Conservation (phyloP, 2,113 vertebrate species). For the Xyrauchen texanus region DNA sequence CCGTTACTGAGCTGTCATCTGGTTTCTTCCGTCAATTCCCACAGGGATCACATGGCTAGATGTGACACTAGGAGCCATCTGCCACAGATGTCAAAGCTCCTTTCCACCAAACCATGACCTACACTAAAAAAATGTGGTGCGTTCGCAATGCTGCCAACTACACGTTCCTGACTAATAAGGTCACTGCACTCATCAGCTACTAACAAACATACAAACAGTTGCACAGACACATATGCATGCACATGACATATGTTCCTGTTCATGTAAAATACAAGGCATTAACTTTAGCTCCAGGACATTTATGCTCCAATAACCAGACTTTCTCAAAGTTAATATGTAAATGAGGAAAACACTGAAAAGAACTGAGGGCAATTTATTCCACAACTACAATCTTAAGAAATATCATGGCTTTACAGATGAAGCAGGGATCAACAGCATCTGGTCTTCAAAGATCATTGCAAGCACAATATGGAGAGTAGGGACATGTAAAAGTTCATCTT, state of each 20-base stretch:
- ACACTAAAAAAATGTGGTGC: constrained; percentile 13
- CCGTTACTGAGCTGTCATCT: background rate
- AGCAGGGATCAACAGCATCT: background rate
- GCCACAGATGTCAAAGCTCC: constrained; percentile 19
- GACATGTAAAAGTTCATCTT: too few species aligned
- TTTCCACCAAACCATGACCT: background rate
- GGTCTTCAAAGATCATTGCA: background rate
- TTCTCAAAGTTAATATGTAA: too few species aligned
- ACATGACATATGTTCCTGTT: background rate
- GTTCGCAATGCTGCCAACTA: constrained; percentile 23
- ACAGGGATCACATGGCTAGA: constrained; percentile 31
- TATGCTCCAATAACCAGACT: background rate
- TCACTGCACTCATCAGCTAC: constrained; percentile 30
- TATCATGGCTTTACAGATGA: background rate
- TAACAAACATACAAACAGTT: constrained; percentile 21
- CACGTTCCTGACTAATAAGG: constrained; percentile 40
- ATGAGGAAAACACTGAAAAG: too few species aligned
- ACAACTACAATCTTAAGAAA: background rate
- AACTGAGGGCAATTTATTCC: too few species aligned
- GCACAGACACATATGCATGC: constrained; percentile 4
- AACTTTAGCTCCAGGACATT: background rate
- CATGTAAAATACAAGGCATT: background rate
- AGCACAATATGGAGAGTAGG: background rate
- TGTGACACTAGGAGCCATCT: constrained; percentile 36
- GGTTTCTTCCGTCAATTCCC: constrained; percentile 7